A percentile compares a stretch with the other conserved stretches of the same genome.
Evolutionary conservation across 2,113 vertebrate species (phyloP).

Genomic region (Loxodonta africana): DNA sequence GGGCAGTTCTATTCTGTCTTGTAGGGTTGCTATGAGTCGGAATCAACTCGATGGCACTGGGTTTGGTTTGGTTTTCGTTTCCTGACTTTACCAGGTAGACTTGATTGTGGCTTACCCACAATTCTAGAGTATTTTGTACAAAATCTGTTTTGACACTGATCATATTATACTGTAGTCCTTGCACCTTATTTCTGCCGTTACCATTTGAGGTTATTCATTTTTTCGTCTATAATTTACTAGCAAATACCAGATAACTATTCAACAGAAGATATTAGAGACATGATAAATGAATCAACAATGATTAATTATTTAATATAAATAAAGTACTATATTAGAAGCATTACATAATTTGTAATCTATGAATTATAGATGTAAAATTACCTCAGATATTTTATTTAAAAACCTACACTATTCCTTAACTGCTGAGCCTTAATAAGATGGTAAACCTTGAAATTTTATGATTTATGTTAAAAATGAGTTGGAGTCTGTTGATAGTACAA

Average conservation of each 20-base stretch:
- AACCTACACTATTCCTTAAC: not conserved
- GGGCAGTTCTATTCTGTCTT: no score
- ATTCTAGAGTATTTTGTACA: not conserved
- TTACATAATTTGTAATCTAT: not conserved
- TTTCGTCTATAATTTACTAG: not conserved
- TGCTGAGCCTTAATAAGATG: not conserved
- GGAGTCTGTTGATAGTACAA: not conserved
- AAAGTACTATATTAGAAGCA: not conserved
- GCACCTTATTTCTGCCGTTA: not conserved
- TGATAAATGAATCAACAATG: not conserved
- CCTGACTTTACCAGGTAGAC: not conserved
- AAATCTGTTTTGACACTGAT: not conserved
- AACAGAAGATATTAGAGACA: not conserved
- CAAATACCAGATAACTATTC: not conserved
- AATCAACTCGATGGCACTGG: no score
- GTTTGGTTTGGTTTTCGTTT: no score
- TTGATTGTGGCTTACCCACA: not conserved
- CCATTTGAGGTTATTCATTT: not conserved
- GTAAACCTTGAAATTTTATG: not conserved
- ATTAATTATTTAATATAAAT: not conserved
- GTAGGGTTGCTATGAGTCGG: no score
- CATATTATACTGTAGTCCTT: not conserved
- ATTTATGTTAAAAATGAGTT: constrained; percentile 38
- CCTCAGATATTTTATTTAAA: constrained; percentile 29
- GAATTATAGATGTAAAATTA: not conserved